Evolutionary conservation across 64 coral and sea anemone species (phyloP).

Genomic region (Montipora foliosa): DNA sequence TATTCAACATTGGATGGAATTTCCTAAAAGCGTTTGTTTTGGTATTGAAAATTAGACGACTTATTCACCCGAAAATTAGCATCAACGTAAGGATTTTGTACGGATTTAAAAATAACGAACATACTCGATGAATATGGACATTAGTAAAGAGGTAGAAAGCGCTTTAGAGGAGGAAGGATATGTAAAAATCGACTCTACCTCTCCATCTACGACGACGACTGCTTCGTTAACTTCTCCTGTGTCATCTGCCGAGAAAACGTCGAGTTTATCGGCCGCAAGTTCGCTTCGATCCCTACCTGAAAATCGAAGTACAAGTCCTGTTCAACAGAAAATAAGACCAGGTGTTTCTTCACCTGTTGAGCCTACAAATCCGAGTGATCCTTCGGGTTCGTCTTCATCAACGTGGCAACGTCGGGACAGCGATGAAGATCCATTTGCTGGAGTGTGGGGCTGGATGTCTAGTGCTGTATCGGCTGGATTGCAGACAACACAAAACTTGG

Average conservation of each 20-base stretch:
- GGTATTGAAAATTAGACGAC: not conserved
- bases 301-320: constrained; percentile 41
- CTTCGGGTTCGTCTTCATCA: constrained; percentile 25
- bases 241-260: constrained; percentile 3
- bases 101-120: not conserved
- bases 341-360: not conserved
- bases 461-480: constrained; percentile 87
- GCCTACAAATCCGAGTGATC: not conserved
- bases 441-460: constrained; percentile 99
- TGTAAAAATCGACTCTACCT: constrained; percentile 69
- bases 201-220: constrained; percentile 24
- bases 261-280: constrained; percentile 1
- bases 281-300: not conserved
- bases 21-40: not conserved
- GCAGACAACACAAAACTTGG: constrained; percentile 95
- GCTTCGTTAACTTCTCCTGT: constrained; percentile 26
- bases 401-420: constrained; percentile 74
- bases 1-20: constrained; percentile 3
- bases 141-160: constrained; percentile 90
- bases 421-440: constrained; percentile 36
- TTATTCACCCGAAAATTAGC: not conserved
- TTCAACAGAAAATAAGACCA: constrained; percentile 52
- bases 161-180: constrained; percentile 90
- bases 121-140: constrained; percentile 72
- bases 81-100: not conserved